Evolutionary conservation across 2,113 vertebrate species (phyloP), one percentile per base, ranked within the genome.

Genomic region (Rallus limicola): DNA sequence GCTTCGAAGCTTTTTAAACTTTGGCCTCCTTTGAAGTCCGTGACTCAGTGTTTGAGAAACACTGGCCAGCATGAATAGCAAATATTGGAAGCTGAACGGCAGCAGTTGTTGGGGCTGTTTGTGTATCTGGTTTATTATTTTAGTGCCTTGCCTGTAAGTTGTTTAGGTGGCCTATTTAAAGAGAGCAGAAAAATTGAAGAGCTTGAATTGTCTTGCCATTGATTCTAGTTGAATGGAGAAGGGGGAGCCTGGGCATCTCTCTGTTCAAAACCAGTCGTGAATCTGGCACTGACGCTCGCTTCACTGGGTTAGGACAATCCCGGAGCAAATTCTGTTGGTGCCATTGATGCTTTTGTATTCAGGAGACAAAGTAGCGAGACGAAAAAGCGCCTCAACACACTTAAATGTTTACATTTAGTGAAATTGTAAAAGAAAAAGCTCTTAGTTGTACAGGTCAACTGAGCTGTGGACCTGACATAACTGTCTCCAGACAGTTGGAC

Each of bases 1-100:
- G 13, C 65, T 80, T 77, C 50, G 42, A 56, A 48, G 72, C 29
- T 59, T 23, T 38, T 85, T 82, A 77, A 93, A 92, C 88, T 86
- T 83, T 88, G 68, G 17, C 26, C 88, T n/a, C 33, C 68, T 93
- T 88, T 90, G 76, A 59, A 50, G 59, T 83, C 40, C 0, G 11
- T 95, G 95, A 96, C 58, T 95, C 94, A 92, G 46, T 91, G 69
- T 93, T 96, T 94, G 91, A 93, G 92, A 88, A 90, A 14, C n/a
- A 46, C 56, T 96, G 76, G 63, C 23, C 29, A 38, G 42, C 60
- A 60, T 81, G 62, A 71, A 48, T 59, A 65, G 63, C 50, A 74
- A 12, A 69, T 82, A 65, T 0, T 34, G 71, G 34, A 26, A n/a
- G 15, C 5, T 11, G 31, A 82, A 2, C 11, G n/a, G 82, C 58